Evolutionary conservation across 2,888 invertebrate genomes (phyloP), one percentile per base, ranked within the genome.

Genomic region (Mechanitis mazaeus): DNA sequence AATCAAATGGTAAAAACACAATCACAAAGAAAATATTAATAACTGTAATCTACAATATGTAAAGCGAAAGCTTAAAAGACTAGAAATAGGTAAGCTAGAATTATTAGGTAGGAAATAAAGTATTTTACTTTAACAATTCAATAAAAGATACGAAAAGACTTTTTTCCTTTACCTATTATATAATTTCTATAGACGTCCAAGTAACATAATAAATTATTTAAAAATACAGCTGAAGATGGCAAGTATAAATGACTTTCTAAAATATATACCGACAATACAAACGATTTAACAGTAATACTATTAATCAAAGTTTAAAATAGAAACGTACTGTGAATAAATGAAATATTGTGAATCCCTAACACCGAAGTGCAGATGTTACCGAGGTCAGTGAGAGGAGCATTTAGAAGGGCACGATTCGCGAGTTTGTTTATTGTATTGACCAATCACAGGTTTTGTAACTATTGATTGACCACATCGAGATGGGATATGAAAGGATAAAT

Each of bases 301-400:
- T 42, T 9, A 11, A 42, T 9, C 9, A 42, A 9, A 1, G 6
- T 42, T 42, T 9, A 38, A 38, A 38, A 38, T 38, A 35, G 9
- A 9, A 9, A 42, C 42, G 42, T 42, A 3, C 3, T 3, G 6
- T 42, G 35, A 35, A 3, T 11, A 42, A 42, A 42, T 42, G 9
- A 47, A 56, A 57, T 33, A 57, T 57, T 33, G 61, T 50, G 56
- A 50, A 60, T 33, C 56, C 50, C 31, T 31, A 53, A 57, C 12
- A 55, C 33, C 46, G 58, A 45, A 66, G 63, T 63, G 68, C 63
- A 64, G 64, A 69, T 61, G 68, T 58, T 54, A 59, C 59, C 68
- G 63, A 69, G 69, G 69, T 61, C 56, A 60, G 68, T 69, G 68
- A 71, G 70, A 69, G 69, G 71, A 65, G 33, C 54, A 33, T 56